These are phyloP conservation scores for Lobophora halterata DNA, from an alignment of 2,888 invertebrate genomes.

Conservation along the genomic window DNA sequence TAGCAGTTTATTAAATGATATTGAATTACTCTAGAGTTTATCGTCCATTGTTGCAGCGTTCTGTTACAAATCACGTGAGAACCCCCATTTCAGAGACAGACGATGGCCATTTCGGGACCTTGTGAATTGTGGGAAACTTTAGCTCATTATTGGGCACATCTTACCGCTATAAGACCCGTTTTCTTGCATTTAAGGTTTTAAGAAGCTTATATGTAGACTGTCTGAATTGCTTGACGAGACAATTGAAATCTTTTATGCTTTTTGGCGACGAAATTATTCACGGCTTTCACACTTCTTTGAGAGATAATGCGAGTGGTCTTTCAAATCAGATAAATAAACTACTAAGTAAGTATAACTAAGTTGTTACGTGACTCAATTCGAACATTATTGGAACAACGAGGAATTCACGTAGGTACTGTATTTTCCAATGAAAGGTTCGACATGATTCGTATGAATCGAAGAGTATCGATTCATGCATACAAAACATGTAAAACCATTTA, in stretches of 20 bases:
- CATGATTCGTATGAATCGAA: too few relatives aligned
- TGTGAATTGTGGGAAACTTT: conserved; percentile 47
- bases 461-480: too few relatives aligned
- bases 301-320: too few relatives aligned
- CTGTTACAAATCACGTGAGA: conserved; percentile 37
- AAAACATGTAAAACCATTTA: too few relatives aligned
- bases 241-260: conserved; percentile 8
- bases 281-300: too few relatives aligned
- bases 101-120: conserved; percentile 38
- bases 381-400: too few relatives aligned
- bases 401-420: too few relatives aligned
- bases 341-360: too few relatives aligned
- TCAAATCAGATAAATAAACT: too few relatives aligned
- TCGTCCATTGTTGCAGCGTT: conserved; percentile 54
- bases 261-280: not conserved
- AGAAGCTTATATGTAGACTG: conserved; percentile 27
- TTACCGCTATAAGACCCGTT: conserved; percentile 39
- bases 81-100: conserved; percentile 38
- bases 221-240: conserved; percentile 23
- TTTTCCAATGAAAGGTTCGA: too few relatives aligned
- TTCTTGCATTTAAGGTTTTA: conserved; percentile 22
- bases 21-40: conserved; percentile 52
- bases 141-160: conserved; percentile 36
- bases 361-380: too few relatives aligned
- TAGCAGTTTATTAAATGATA: conserved; percentile 50